Percentiles rank a stretch among this genome's conserved stretches.
phyloP scores from a whole-genome alignment of 2,113 vertebrate species.

The Dunckerocampus dactyliophorus region DNA sequence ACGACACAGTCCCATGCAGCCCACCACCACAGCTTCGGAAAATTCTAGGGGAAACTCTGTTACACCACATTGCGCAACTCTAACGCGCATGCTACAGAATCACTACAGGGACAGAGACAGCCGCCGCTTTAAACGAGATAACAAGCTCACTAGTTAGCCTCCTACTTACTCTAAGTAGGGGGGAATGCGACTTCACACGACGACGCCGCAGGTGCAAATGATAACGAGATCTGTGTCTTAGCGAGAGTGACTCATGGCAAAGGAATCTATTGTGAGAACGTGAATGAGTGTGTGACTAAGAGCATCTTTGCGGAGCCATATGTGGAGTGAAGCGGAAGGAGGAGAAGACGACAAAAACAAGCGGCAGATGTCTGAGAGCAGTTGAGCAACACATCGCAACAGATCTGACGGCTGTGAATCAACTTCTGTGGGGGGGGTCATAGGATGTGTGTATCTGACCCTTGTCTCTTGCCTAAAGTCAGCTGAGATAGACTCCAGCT shows the following conservation, averaged over 20 bases:
- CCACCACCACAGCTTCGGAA: too few relatives aligned
- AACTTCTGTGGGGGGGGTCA: slow-evolving; percentile 42
- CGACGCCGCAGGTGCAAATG: slow-evolving; percentile 8
- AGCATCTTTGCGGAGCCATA: slow-evolving; percentile 57
- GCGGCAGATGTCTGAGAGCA: slow-evolving; percentile 53
- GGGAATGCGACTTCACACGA: neutral
- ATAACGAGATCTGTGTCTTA: slow-evolving; percentile 19
- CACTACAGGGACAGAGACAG: too few relatives aligned
- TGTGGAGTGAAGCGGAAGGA: slow-evolving; percentile 8
- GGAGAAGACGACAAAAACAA: slow-evolving; percentile 11
- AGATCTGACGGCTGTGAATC: slow-evolving; percentile 52
- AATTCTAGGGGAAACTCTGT: too few relatives aligned
- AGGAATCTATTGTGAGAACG: slow-evolving; percentile 47
- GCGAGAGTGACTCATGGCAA: slow-evolving; percentile 49
- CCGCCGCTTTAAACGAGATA: too few relatives aligned
- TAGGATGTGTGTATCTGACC: neutral
- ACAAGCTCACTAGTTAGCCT: too few relatives aligned
- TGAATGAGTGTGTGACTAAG: slow-evolving; percentile 55
- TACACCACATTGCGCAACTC: too few relatives aligned
- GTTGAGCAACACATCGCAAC: slow-evolving; percentile 52
- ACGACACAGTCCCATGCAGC: too few relatives aligned
- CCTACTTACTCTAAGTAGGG: too few relatives aligned
- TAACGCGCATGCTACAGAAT: too few relatives aligned
- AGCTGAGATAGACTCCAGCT: too few relatives aligned
- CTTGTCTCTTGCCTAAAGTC: too few relatives aligned